A percentile compares a stretch with the other conserved stretches of the same genome.
Evolutionary conservation across 2,797 vertebrate genomes (phyloP).

Genomic region (Oreortyx pictus): DNA sequence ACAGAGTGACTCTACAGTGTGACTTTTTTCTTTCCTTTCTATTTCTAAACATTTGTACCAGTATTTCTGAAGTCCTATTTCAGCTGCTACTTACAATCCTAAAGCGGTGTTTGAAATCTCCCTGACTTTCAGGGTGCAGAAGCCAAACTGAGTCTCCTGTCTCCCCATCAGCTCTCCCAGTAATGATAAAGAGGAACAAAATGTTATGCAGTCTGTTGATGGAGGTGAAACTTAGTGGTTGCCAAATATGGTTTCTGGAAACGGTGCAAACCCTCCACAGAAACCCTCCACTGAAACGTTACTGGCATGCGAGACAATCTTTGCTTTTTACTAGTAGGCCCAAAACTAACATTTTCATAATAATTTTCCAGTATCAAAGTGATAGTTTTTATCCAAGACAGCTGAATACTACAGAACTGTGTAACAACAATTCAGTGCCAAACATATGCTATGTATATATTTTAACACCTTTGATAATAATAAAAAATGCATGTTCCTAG

Average conservation of each 20-base stretch:
- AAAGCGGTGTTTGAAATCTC: conserved; percentile 24
- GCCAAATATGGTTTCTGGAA: conserved; percentile 81
- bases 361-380: conserved; percentile 89
- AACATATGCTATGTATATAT: conserved; percentile 84
- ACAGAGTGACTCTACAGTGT: not conserved
- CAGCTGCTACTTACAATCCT: conserved; percentile 23
- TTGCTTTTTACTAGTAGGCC: conserved; percentile 80
- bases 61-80: not conserved
- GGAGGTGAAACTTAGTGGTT: conserved; percentile 74
- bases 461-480: conserved; percentile 88
- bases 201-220: conserved; percentile 68
- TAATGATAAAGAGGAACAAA: conserved; percentile 62
- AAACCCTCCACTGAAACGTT: conserved; percentile 71
- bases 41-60: not conserved
- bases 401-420: conserved; percentile 81
- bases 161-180: conserved; percentile 44
- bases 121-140: conserved; percentile 39
- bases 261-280: conserved; percentile 50
- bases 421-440: conserved; percentile 79
- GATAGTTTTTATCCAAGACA: conserved; percentile 85
- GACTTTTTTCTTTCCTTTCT: not conserved
- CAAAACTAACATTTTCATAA: conserved; percentile 89
- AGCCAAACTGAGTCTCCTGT: conserved; percentile 30
- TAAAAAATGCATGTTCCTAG: conserved; percentile 83
- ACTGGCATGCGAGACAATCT: conserved; percentile 75